Percentiles rank a stretch among this genome's conserved stretches.
Evolutionary conservation across 2,888 invertebrate species (phyloP).

Genomic region (Chymomyza fuscimana): DNA sequence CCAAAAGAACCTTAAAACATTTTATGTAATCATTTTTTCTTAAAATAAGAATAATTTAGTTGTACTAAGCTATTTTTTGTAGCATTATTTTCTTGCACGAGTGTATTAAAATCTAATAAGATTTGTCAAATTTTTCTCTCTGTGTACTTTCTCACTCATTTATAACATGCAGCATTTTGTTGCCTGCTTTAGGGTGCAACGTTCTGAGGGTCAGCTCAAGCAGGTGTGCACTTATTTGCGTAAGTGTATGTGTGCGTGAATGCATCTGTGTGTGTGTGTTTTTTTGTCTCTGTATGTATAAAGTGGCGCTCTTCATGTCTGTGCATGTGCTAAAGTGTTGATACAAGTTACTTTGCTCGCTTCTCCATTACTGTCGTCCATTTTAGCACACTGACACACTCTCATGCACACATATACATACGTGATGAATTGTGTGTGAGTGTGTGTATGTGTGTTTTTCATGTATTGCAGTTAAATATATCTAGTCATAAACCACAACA

Average conservation of each 20-base stretch:
- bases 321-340: conserved; percentile 70
- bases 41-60: too few species aligned
- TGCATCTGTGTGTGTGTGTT: neutral
- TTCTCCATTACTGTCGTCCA: conserved; percentile 45
- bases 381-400: conserved; percentile 61
- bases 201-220: conserved; percentile 56
- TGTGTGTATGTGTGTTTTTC: conserved; percentile 19
- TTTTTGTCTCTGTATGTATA: neutral
- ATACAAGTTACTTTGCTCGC: conserved; percentile 63
- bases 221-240: conserved; percentile 45
- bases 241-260: neutral
- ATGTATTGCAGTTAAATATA: conserved; percentile 20
- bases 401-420: conserved; percentile 18
- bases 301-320: conserved; percentile 56
- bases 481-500: conserved; percentile 45
- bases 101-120: too few species aligned
- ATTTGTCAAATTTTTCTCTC: too few species aligned
- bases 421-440: conserved; percentile 7
- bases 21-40: too few species aligned
- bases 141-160: neutral
- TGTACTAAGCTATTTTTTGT: too few species aligned
- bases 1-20: too few species aligned
- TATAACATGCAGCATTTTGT: conserved; percentile 5
- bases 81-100: too few species aligned
- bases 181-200: conserved; percentile 55